Percentiles rank a stretch among this genome's conserved stretches.
phyloP scores from a whole-genome alignment of 53 echinoderm and acorn worm species.

The Hippasteria phrygiana region DNA sequence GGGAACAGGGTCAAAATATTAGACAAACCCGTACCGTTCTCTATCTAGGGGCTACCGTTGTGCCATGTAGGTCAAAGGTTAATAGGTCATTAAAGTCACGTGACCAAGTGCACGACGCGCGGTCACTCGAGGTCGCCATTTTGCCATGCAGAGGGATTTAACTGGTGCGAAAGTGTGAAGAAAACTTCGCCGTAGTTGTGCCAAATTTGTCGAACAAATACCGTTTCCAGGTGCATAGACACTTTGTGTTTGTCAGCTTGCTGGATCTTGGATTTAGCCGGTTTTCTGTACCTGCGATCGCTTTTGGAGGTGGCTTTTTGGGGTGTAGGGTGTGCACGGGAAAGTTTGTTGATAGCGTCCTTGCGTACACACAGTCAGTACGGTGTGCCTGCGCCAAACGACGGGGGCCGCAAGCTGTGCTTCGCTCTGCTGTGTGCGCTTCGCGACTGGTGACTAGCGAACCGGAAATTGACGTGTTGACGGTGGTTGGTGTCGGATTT shows the following conservation, averaged over 20 bases:
- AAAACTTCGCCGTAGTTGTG: constrained; percentile 13
- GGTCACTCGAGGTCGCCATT: constrained; percentile 89
- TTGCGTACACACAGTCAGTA: background rate
- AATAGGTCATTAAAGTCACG: constrained; percentile 77
- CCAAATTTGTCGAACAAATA: background rate
- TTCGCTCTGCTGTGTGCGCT: background rate
- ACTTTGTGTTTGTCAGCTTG: background rate
- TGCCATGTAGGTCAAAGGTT: constrained; percentile 44
- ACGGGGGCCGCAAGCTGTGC: constrained; percentile 18
- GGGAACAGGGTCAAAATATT: no score
- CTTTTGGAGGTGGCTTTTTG: constrained; percentile 26
- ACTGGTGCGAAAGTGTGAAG: constrained; percentile 22
- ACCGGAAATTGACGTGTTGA: background rate
- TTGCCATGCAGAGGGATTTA: constrained; percentile 59
- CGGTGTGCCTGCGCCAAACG: background rate
- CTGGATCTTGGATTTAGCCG: background rate
- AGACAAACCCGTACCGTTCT: no score
- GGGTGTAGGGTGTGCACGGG: constrained; percentile 14
- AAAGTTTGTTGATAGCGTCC: constrained; percentile 5
- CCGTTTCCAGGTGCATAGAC: constrained; percentile 1
- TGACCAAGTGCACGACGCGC: constrained; percentile 63
- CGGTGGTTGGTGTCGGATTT: constrained; percentile 43
- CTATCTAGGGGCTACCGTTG: no score
- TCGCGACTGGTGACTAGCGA: constrained; percentile 18
- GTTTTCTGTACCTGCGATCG: background rate